Evolutionary conservation across 2,797 vertebrate genomes (phyloP).

Genomic region (Malacoctenus gilli): DNA sequence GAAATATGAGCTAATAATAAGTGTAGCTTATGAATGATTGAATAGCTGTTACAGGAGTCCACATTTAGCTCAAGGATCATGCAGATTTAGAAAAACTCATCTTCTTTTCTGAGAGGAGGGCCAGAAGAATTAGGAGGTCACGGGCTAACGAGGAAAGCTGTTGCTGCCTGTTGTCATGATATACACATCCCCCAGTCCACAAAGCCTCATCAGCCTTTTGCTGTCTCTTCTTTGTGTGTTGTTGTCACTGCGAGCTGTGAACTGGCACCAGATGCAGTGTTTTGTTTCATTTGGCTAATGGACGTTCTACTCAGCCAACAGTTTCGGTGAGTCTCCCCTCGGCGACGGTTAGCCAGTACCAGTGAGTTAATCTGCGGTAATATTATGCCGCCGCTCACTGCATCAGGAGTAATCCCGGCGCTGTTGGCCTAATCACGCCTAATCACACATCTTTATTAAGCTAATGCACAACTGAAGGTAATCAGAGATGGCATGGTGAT

Average conservation of each 20-base stretch:
- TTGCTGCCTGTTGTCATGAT: conserved; percentile 11
- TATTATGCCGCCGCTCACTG: conserved; percentile 14
- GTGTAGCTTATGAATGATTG: neutral
- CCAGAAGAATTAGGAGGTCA: conserved; percentile 34
- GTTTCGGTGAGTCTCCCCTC: conserved; percentile 30
- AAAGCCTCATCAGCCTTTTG: neutral
- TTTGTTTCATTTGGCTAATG: conserved; percentile 56
- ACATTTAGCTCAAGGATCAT: neutral
- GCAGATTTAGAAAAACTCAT: neutral
- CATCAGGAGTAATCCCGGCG: conserved; percentile 35
- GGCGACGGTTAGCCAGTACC: conserved; percentile 8
- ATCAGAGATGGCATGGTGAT: neutral
- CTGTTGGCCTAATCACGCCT: conserved; percentile 19
- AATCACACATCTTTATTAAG: conserved; percentile 34
- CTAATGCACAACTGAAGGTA: conserved; percentile 15
- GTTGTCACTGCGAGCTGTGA: conserved; percentile 15
- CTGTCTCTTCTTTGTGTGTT: too few species aligned
- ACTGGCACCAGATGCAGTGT: conserved; percentile 5
- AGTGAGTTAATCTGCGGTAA: conserved; percentile 38
- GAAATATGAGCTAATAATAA: too few species aligned
- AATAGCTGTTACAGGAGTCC: neutral
- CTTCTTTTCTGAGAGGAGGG: too few species aligned
- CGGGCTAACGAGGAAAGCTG: conserved; percentile 30
- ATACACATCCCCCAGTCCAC: neutral
- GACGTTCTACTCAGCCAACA: conserved; percentile 14